phyloP scores from a whole-genome alignment of 2,888 invertebrate genomes.

The Netelia melanura region DNA sequence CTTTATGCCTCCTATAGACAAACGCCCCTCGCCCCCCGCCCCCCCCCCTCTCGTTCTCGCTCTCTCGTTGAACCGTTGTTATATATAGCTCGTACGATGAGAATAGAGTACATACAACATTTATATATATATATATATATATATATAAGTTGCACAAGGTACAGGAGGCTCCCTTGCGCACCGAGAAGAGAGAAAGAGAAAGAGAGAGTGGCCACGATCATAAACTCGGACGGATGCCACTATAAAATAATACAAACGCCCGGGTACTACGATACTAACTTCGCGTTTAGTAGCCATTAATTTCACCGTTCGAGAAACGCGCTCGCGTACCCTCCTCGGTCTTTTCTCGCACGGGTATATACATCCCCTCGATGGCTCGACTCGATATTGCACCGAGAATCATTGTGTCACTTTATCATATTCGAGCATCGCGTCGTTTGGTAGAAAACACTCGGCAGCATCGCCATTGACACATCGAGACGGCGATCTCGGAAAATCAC shows the following conservation, averaged over 20 bases:
- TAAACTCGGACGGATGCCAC: constrained; percentile 71
- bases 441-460: constrained; percentile 40
- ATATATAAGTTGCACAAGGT: not conserved
- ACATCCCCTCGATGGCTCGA: constrained; percentile 5
- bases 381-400: constrained; percentile 53
- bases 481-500: constrained; percentile 23
- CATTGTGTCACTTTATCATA: constrained; percentile 66
- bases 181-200: constrained; percentile 31
- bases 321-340: constrained; percentile 29
- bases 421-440: constrained; percentile 61
- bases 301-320: constrained; percentile 70
- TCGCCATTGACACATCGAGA: not conserved
- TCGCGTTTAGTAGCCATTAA: constrained; percentile 80
- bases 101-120: constrained; percentile 19
- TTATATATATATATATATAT: not conserved
- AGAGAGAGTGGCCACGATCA: constrained; percentile 60
- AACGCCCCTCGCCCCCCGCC: constrained; percentile 17
- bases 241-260: constrained; percentile 78
- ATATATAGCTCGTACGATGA: constrained; percentile 14
- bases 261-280: constrained; percentile 77
- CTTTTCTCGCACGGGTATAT: constrained; percentile 11
- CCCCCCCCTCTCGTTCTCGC: not conserved
- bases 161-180: not conserved
- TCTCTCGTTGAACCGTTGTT: constrained; percentile 41
- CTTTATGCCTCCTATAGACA: constrained; percentile 54